Percentiles rank a stretch among this genome's conserved stretches.
Conservation (phyloP, 2,888 invertebrate genomes). For the Diplazon laetatorius region DNA sequence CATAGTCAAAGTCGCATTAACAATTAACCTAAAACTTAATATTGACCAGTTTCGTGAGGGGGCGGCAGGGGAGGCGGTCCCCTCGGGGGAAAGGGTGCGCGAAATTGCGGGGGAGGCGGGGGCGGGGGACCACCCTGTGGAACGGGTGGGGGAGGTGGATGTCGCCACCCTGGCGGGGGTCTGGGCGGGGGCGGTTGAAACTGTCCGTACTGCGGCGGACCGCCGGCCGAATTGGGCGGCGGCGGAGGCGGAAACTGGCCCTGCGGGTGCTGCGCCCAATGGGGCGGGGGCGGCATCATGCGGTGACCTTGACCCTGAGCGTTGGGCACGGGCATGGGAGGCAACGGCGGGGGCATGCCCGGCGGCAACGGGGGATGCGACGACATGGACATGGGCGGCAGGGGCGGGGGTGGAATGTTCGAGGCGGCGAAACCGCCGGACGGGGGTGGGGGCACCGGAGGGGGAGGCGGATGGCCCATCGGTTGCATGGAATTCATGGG, state of each 20-base stretch:
- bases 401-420: slow-evolving; percentile 86
- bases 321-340: slow-evolving; percentile 84
- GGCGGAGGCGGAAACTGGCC: slow-evolving; percentile 84
- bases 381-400: slow-evolving; percentile 85
- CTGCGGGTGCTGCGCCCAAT: slow-evolving; percentile 79
- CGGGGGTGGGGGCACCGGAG: slow-evolving; percentile 88
- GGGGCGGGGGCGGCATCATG: slow-evolving; percentile 81
- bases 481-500: slow-evolving; percentile 84
- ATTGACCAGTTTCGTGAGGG: slow-evolving; percentile 77
- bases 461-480: slow-evolving; percentile 89
- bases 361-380: slow-evolving; percentile 86
- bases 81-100: slow-evolving; percentile 87
- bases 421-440: slow-evolving; percentile 84
- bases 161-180: slow-evolving; percentile 88
- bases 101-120: slow-evolving; percentile 83
- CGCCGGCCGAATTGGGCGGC: slow-evolving; percentile 81
- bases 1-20: too few species aligned
- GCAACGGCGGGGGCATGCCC: slow-evolving; percentile 87
- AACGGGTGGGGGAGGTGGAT: slow-evolving; percentile 85
- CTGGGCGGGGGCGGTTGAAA: slow-evolving; percentile 81
- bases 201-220: slow-evolving; percentile 75
- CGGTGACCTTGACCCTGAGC: slow-evolving; percentile 82
- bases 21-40: slow-evolving; percentile 56
- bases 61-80: slow-evolving; percentile 89
- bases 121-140: slow-evolving; percentile 84